A percentile compares a stretch with the other conserved stretches of the same genome.
These are phyloP conservation scores for Eptatretus burgeri DNA, from an alignment of 2,113 vertebrate species.

Conservation along the genomic window DNA sequence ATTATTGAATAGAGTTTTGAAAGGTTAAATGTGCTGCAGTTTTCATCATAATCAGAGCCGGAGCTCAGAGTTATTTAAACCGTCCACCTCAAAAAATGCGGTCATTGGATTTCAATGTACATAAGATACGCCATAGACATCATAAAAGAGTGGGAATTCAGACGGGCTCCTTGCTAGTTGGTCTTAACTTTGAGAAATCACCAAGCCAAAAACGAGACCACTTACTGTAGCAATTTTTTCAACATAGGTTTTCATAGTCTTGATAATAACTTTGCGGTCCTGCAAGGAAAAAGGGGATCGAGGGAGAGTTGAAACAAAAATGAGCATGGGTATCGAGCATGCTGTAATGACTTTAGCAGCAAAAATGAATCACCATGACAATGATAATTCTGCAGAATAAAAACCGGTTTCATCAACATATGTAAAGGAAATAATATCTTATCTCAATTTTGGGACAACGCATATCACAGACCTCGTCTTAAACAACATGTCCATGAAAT, in stretches of 20 bases:
- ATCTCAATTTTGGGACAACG: neutral
- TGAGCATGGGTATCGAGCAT: too few relatives aligned
- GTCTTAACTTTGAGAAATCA: too few relatives aligned
- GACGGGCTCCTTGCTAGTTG: too few relatives aligned
- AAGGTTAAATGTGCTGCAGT: too few relatives aligned
- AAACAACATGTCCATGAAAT: neutral
- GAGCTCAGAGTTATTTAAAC: too few relatives aligned
- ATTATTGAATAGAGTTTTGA: too few relatives aligned
- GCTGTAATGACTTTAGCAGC: neutral
- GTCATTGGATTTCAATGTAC: too few relatives aligned
- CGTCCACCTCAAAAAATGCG: too few relatives aligned
- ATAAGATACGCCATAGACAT: too few relatives aligned
- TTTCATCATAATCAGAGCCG: too few relatives aligned
- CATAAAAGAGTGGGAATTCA: too few relatives aligned
- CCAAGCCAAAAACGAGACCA: constrained; percentile 10
- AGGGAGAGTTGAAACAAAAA: neutral
- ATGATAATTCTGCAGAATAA: constrained; percentile 7
- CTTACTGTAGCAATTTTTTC: constrained; percentile 69
- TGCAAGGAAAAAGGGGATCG: constrained; percentile 18
- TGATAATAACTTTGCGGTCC: constrained; percentile 85
- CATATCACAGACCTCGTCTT: neutral
- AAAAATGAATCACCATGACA: constrained; percentile 1
- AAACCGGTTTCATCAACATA: neutral
- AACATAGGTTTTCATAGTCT: constrained; percentile 79
- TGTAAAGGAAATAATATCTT: neutral